Evolutionary conservation across 2,888 invertebrate genomes (phyloP), one percentile per base, ranked within the genome.

Genomic region (Cynaeus angustus): DNA sequence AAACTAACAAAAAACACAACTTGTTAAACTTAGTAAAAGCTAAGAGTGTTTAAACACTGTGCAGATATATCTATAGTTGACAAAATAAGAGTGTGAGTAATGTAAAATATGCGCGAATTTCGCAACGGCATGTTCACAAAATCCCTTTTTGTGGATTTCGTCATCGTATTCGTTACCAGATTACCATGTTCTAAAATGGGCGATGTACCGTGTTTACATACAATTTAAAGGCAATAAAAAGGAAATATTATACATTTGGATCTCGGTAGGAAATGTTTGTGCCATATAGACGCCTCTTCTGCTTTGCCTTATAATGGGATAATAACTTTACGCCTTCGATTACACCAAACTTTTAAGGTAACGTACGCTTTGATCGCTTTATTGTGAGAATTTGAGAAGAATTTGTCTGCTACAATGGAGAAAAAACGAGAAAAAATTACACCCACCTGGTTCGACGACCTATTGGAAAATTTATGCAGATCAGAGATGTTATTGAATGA

Each of bases 311-410:
- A 33, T 43, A 59, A 45, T 14, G 43, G 16, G 12, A 59, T 33
- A 30, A 46, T 59, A 59, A 59, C 33, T 59, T 59, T 59, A 59
- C 59, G 59, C 59, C 59, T 59, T 59, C 33, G 59, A 59, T 59
- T 46, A 45, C n/a, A 45, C 14, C 12, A 45, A 59, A 59, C 59
- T 59, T 59, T 46, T 59, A 59, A 46, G 45, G 56, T 56, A 56
- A 43, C 12, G 56, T 28, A 56, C 10, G 37, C 21, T 21, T 21
- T 21, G 21, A 21, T 21, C 21, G 21, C 4, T 21, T 1, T 21
- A 21, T 4, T 21, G 21, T 33, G 6, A 33, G n/a, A 33, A 33
- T 9, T 33, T n/a, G 3, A n/a, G n/a, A 33, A 33, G 33, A 33
- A 6, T 33, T 33, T n/a, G 3, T 33, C 33, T 7, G 7, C 3